Evolutionary conservation across 1,140 invertebrate species (phyloP).

Genomic region (Coenobita brevimanus): DNA sequence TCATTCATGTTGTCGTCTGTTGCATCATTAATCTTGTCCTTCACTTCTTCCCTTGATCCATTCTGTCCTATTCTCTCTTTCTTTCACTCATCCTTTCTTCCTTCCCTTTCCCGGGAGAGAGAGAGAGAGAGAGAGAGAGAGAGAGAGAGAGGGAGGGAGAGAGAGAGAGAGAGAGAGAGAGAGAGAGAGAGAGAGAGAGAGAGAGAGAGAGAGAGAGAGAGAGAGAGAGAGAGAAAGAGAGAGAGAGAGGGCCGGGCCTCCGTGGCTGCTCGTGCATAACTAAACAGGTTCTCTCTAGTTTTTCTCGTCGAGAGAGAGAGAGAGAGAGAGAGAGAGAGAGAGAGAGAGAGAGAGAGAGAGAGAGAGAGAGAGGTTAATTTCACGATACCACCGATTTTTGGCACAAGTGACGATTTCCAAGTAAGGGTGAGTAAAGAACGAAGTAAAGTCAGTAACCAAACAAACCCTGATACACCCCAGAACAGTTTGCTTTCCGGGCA

Average conservation of each 20-base stretch:
- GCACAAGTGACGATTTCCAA: background rate
- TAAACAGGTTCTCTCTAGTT: slow-evolving; percentile 28
- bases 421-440: no score
- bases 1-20: no score
- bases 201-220: background rate
- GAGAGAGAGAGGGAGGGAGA: slow-evolving; percentile 10
- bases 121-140: background rate
- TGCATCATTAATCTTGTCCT: no score
- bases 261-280: slow-evolving; percentile 28
- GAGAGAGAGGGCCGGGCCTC: background rate
- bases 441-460: no score
- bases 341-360: background rate
- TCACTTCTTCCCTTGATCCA: no score
- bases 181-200: background rate
- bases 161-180: slow-evolving; percentile 5
- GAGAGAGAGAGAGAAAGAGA: background rate
- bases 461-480: no score
- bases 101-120: background rate
- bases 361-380: no score
- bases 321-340: slow-evolving; percentile 1
- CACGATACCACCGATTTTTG: background rate
- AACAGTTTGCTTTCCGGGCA: no score
- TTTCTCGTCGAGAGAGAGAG: slow-evolving; percentile 2
- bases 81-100: no score
- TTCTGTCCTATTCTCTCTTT: no score